Evolutionary conservation across 2,888 invertebrate species (phyloP), one percentile per base, ranked within the genome.

Genomic region (Mythimna pallens): DNA sequence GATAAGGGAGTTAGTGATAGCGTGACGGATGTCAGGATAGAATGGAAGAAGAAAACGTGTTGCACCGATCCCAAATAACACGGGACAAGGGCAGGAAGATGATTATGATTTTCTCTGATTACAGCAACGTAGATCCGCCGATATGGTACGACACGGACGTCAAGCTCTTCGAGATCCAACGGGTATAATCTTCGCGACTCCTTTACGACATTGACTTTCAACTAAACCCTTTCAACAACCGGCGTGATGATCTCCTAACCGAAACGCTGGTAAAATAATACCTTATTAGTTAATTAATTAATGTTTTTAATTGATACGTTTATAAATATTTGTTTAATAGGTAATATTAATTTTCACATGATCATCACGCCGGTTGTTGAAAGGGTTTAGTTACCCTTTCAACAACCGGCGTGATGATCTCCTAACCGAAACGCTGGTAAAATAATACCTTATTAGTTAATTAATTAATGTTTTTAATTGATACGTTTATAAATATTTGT

Each of bases 111-210:
- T 34, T 22, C 22, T 10, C 30, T 14, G 20, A 40, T 30, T n/a
- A 52, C 96, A 99, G 99, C 89, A 99, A 99, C 95, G 98, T 99
- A 70, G 99, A 99, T 92, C 99, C 99, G 17, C 99, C 99, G 0
- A 98, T 99, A 85, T 99, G 99, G 99, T 99, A 99, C 94, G 99
- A 99, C 93, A 99, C 99, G 0, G 99, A 99, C 91, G 99, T 99
- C 66, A 99, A 99, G 94, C 96, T 99, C 81, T 99, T 99, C 96
- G 99, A 99, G 97, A 99, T 99, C 89, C 99, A 99, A 93, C 97
- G 99, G 89, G 98, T 99, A 76, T 99, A 97, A 97, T 54, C 63
- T 5, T 12, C 22, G 22, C 57, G 65, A 61, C 59, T 52, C 25
- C 22, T 17, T 0, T 17, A 47, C 25, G 58, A 54, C 65, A 5